Evolutionary conservation across 2,888 invertebrate genomes (phyloP).

Genomic region (Dimorphilus gyrociliatus): DNA sequence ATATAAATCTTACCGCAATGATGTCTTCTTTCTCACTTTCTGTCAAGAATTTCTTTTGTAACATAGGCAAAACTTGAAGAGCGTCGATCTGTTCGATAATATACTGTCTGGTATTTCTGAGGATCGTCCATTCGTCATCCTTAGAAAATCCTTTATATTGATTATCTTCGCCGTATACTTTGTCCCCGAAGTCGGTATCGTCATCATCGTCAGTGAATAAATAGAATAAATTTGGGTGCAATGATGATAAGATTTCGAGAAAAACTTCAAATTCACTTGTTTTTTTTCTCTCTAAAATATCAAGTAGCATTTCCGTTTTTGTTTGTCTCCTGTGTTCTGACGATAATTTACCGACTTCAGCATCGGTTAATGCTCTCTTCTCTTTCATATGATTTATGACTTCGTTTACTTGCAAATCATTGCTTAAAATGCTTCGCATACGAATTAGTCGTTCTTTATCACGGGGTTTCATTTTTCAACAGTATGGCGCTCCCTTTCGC

Average conservation of each 20-base stretch:
- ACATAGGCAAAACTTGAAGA: too few relatives aligned
- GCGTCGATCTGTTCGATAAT: slow-evolving; percentile 7
- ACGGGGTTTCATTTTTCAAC: slow-evolving; percentile 7
- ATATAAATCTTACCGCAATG: too few relatives aligned
- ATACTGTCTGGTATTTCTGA: slow-evolving; percentile 4
- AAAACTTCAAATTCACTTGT: slow-evolving; percentile 6
- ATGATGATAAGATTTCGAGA: slow-evolving; percentile 4
- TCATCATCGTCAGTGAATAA: slow-evolving; percentile 4
- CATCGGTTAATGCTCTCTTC: slow-evolving; percentile 2
- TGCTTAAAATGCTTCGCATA: slow-evolving; percentile 5
- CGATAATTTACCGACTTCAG: too few relatives aligned
- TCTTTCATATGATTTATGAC: slow-evolving; percentile 3
- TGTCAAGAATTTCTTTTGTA: too few relatives aligned
- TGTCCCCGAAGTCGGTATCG: too few relatives aligned
- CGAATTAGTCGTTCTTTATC: slow-evolving; percentile 7
- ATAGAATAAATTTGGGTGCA: slow-evolving; percentile 7
- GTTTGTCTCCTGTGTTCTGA: too few relatives aligned
- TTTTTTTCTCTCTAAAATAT: slow-evolving; percentile 8
- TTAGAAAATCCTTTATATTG: too few relatives aligned
- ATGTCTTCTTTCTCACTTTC: too few relatives aligned
- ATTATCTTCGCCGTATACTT: too few relatives aligned
- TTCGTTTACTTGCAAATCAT: slow-evolving; percentile 5
- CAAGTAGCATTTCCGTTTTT: too few relatives aligned
- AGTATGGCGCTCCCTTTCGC: too few relatives aligned
- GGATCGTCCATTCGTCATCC: slow-evolving; percentile 6